Conservation (phyloP, 2,888 invertebrate species). For the Patella caerulea region DNA sequence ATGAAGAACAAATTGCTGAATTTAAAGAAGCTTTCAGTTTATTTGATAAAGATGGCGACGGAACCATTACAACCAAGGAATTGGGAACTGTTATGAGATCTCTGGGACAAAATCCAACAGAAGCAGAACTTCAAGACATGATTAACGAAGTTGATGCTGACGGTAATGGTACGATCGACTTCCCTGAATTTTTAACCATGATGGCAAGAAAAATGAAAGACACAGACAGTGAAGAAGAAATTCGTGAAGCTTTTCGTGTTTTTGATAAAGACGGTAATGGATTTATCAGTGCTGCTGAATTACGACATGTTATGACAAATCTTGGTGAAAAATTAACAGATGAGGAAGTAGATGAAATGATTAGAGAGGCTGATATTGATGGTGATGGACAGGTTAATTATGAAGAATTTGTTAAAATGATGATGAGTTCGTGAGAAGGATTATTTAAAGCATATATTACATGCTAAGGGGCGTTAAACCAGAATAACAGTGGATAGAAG, state of each 20-base stretch:
- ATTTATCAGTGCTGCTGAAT: conserved; percentile 97
- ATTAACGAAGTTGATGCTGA: conserved; percentile 84
- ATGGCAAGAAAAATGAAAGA: conserved; percentile 91
- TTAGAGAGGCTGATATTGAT: conserved; percentile 98
- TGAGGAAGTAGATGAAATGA: conserved; percentile 99
- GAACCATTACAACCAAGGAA: conserved; percentile 99
- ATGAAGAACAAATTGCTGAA: conserved; percentile 74
- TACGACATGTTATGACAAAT: conserved; percentile 99
- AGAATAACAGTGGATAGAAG: too few relatives aligned
- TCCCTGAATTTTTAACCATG: conserved; percentile 68
- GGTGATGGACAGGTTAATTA: conserved; percentile 99
- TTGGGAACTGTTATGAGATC: conserved; percentile 99
- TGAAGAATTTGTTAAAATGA: conserved; percentile 76
- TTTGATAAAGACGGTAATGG: conserved; percentile 99
- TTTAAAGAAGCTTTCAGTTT: conserved; percentile 99
- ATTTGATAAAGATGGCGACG: conserved; percentile 99
- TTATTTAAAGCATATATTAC: too few relatives aligned
- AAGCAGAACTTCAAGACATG: conserved; percentile 99
- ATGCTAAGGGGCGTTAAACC: too few relatives aligned
- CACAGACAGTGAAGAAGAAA: conserved; percentile 97
- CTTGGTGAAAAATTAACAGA: conserved; percentile 98
- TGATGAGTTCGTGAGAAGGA: not conserved
- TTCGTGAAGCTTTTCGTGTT: conserved; percentile 96
- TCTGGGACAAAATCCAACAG: conserved; percentile 98
- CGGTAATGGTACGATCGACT: conserved; percentile 28